Evolutionary conservation across 1,140 invertebrate species (phyloP), one percentile per base, ranked within the genome.

Genomic region (Aphaenogaster floridana): DNA sequence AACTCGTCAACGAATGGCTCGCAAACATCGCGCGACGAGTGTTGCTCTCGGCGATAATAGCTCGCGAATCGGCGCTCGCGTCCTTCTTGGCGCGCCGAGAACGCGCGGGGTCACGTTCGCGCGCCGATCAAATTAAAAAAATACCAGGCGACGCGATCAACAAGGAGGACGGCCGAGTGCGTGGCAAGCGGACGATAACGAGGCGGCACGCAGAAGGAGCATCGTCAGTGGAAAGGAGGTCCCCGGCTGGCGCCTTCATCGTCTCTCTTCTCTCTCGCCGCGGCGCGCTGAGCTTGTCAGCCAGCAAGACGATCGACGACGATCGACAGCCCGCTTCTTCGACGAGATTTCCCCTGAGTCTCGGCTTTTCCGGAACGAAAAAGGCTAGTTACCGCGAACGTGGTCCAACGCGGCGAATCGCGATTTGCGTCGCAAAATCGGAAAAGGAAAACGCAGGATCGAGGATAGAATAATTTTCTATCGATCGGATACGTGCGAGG

Each of bases 271-370:
- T 36, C 68, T 78, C 83, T 69, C 59, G 39, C 61, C 74, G 57
- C 89, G 84, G 36, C 68, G 79, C 68, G 42, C 15, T 57, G 45
- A 66, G 76, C 34, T 48, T 11, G 39, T 78, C 77, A 74, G 78
- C 84, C 77, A 85, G 87, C 71, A 76, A 91, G 80, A 66, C 61
- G 52, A 80, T 85, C 50, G 45, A 79, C 84, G 52, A 48, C n/a
- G 48, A 86, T 88, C 78, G 74, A 64, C 90, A 80, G 87, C 87
- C 87, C 89, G 83, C 76, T 57, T 59, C 21, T 54, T 52, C 71
- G 34, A 61, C 8, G 42, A 15, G 69, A 77, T 39, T 28, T 15
- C 17, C 59, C 66, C 54, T 17, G 15, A 21, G 59, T 84, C 50
- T 80, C 81, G 52, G 59, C 42, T 36, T 48, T 42, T 57, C 52